Conservation (phyloP, 2,888 invertebrate genomes). For the Scaptomyza polygonia region DNA sequence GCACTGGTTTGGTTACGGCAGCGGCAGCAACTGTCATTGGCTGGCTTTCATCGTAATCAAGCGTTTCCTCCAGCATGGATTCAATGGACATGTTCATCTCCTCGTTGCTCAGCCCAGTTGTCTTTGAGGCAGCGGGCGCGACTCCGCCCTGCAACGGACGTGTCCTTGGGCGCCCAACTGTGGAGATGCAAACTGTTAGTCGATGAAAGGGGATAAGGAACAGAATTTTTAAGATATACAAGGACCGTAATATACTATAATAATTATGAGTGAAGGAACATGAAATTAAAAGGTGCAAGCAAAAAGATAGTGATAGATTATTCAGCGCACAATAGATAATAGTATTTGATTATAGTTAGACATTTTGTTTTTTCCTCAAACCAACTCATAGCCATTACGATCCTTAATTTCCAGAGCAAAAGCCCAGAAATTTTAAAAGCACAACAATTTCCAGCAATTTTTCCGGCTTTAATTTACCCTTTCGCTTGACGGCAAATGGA, state of each 20-base stretch:
- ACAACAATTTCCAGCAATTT: background rate
- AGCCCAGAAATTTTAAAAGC: background rate
- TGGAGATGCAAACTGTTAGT: constrained; percentile 63
- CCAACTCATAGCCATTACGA: constrained; percentile 37
- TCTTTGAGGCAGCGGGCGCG: constrained; percentile 24
- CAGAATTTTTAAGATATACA: constrained; percentile 28
- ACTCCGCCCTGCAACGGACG: constrained; percentile 75
- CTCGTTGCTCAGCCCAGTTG: constrained; percentile 62
- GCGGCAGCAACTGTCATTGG: constrained; percentile 13
- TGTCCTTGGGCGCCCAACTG: constrained; percentile 86
- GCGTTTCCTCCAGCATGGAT: constrained; percentile 81
- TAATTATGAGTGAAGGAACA: constrained; percentile 17
- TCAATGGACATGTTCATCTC: constrained; percentile 84
- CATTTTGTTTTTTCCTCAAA: background rate
- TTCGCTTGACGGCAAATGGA: constrained; percentile 83
- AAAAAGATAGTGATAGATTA: background rate
- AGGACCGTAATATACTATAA: constrained; percentile 42
- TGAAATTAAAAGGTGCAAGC: background rate
- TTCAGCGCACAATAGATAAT: no score
- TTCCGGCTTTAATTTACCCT: constrained; percentile 75
- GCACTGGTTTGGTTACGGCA: constrained; percentile 10
- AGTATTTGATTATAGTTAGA: no score
- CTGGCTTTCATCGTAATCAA: constrained; percentile 66
- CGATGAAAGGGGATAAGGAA: constrained; percentile 43
- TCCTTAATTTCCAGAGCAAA: constrained; percentile 27